phyloP scores from a whole-genome alignment of 1,140 invertebrate genomes.

The Varroa destructor region DNA sequence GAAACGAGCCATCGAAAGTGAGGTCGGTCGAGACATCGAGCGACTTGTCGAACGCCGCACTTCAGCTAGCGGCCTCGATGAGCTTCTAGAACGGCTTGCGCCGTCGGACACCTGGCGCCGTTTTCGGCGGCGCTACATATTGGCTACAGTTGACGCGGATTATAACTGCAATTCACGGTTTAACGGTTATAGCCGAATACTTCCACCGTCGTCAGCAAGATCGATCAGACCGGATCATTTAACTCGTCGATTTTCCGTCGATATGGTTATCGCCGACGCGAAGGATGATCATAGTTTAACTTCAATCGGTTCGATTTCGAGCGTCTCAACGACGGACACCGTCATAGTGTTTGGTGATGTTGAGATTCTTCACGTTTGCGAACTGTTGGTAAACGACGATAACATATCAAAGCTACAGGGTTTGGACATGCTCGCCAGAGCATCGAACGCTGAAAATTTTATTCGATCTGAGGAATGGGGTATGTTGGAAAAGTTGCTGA shows the following conservation, averaged over 20 bases:
- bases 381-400: conserved; percentile 9
- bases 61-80: neutral
- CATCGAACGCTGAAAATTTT: conserved; percentile 11
- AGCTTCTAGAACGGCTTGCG: conserved; percentile 12
- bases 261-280: neutral
- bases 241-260: neutral
- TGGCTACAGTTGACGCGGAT: neutral
- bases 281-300: conserved; percentile 9
- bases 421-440: neutral
- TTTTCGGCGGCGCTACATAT: neutral
- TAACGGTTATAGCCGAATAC: no score
- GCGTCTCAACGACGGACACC: conserved; percentile 17
- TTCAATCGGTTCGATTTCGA: conserved; percentile 23
- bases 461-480: conserved; percentile 17
- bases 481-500: neutral
- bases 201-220: neutral
- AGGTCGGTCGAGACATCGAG: conserved; percentile 20
- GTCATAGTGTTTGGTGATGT: conserved; percentile 16
- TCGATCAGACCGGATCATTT: neutral
- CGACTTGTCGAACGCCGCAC: conserved; percentile 13
- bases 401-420: conserved; percentile 10
- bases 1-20: conserved; percentile 17
- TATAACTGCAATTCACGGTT: neutral
- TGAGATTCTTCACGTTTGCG: conserved; percentile 8
- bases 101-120: conserved; percentile 20